A percentile compares a stretch with the other conserved stretches of the same genome.
phyloP scores from a whole-genome alignment of 2,113 vertebrate species.

The Collichthys lucidus region DNA sequence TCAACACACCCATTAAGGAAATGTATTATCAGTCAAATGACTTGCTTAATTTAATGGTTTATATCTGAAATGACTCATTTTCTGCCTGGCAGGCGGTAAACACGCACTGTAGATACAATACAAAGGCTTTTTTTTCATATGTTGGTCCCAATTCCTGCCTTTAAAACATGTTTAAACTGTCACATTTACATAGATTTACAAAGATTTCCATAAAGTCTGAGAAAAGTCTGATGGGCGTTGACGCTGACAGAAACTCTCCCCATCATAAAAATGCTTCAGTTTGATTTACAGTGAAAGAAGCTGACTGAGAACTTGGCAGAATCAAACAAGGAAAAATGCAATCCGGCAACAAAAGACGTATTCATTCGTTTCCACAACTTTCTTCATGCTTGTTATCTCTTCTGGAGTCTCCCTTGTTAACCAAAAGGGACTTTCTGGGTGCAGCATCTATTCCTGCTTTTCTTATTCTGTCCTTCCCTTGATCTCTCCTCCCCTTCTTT shows the following conservation, averaged over 20 bases:
- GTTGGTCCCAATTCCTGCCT: not conserved
- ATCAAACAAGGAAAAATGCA: constrained; percentile 8
- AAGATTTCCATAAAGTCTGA: no score
- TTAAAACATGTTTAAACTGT: not conserved
- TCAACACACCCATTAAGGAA: not conserved
- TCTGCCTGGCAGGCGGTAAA: not conserved
- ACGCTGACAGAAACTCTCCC: constrained; percentile 20
- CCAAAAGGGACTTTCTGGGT: not conserved
- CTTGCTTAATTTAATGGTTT: not conserved
- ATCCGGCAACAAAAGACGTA: constrained; percentile 20
- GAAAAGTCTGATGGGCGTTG: not conserved
- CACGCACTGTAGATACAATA: not conserved
- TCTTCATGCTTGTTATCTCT: constrained; percentile 6
- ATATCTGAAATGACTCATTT: not conserved
- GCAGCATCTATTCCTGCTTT: not conserved
- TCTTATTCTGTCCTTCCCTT: not conserved
- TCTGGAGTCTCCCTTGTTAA: not conserved
- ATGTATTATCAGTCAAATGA: not conserved
- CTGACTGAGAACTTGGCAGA: not conserved
- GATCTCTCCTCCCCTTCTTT: not conserved
- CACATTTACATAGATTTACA: not conserved
- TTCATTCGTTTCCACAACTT: constrained; percentile 8
- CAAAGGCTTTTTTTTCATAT: not conserved
- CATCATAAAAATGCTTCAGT: constrained; percentile 41
- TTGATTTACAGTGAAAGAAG: constrained; percentile 14